Conservation (phyloP, 2,797 vertebrate species). For the Coccyzus lansbergi region DNA sequence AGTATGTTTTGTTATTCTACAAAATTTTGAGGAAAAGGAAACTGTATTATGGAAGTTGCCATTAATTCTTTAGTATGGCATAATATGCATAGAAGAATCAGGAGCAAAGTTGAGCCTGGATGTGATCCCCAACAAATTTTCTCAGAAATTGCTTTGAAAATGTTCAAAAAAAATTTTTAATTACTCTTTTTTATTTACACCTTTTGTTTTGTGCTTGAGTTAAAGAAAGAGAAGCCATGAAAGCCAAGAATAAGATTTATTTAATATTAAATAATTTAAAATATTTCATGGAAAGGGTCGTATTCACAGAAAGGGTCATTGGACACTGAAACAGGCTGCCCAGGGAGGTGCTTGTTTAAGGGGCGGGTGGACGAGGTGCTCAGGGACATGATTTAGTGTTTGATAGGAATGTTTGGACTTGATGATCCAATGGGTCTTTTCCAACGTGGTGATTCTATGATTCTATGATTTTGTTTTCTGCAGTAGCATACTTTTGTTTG, state of each 20-base stretch:
- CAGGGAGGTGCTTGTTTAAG: too few species aligned
- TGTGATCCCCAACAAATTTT: neutral
- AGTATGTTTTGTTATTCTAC: neutral
- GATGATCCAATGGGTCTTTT: too few species aligned
- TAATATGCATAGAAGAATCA: neutral
- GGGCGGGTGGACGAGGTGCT: too few species aligned
- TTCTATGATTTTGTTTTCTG: neutral
- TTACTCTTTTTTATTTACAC: neutral
- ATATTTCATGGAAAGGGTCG: too few species aligned
- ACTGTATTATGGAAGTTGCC: neutral
- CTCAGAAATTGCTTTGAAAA: neutral
- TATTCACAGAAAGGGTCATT: too few species aligned
- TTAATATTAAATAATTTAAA: neutral
- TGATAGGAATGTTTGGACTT: too few species aligned
- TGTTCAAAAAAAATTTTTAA: fast-evolving
- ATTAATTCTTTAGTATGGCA: neutral
- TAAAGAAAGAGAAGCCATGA: neutral
- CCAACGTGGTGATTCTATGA: too few species aligned
- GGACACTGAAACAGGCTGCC: too few species aligned
- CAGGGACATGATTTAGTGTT: too few species aligned
- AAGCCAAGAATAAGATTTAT: neutral
- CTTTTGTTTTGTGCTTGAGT: neutral
- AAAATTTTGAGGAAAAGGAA: neutral
- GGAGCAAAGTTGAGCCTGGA: neutral
- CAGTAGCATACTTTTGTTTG: neutral